phyloP scores from a whole-genome alignment of 2,113 vertebrate genomes.

The Gadus chalcogrammus region DNA sequence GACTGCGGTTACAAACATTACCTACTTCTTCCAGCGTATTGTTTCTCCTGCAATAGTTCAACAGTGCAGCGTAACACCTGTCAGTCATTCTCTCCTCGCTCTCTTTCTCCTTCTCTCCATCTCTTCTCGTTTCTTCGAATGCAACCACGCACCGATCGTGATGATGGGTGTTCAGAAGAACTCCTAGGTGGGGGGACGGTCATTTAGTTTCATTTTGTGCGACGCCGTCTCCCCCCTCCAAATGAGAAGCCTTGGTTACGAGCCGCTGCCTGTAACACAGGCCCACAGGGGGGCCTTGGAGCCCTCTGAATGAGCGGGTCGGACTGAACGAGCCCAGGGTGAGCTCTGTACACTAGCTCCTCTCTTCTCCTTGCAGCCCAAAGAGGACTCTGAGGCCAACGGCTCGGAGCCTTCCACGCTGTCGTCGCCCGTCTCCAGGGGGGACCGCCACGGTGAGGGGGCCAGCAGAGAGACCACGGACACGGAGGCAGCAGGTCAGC shows the following conservation, averaged over 20 bases:
- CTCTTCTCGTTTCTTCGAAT: not conserved
- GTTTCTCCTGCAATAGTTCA: too few species aligned
- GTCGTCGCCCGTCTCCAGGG: conserved; percentile 86
- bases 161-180: not conserved
- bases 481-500: conserved; percentile 86
- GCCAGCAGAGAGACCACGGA: conserved; percentile 84
- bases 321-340: conserved; percentile 17
- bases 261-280: too few species aligned
- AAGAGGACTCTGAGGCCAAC: conserved; percentile 82
- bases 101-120: not conserved
- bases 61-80: too few species aligned
- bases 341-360: conserved; percentile 16
- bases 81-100: too few species aligned
- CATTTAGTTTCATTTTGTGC: not conserved
- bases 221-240: not conserved
- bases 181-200: not conserved
- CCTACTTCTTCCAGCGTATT: too few species aligned
- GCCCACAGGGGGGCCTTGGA: not conserved
- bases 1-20: too few species aligned
- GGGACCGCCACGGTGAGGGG: conserved; percentile 76
- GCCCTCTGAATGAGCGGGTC: conserved; percentile 22
- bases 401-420: conserved; percentile 82
- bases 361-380: conserved; percentile 73
- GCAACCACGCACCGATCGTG: too few species aligned
- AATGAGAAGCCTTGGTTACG: too few species aligned